Percentiles rank a stretch among this genome's conserved stretches.
Conservation (phyloP, 2,797 vertebrate species). For the Betta splendens region DNA sequence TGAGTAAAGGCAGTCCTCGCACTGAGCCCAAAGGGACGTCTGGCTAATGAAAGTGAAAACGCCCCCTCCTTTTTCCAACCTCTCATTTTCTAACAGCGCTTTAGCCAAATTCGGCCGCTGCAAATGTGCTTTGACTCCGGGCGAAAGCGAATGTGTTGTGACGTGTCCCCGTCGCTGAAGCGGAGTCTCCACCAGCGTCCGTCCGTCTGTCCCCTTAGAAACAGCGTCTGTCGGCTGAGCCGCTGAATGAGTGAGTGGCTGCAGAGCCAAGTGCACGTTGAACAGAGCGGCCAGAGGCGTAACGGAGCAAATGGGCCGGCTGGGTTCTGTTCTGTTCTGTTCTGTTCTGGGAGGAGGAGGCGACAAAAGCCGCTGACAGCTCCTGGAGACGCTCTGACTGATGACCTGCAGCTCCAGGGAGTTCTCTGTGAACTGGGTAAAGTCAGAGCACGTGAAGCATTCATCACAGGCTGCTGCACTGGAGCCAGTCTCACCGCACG, state of each 20-base stretch:
- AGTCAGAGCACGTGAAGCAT: constrained; percentile 63
- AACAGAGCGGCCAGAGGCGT: constrained; percentile 58
- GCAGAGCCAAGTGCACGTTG: constrained; percentile 53
- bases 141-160: constrained; percentile 62
- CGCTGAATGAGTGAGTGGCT: constrained; percentile 67
- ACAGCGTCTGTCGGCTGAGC: constrained; percentile 56
- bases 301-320: constrained; percentile 70
- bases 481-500: constrained; percentile 55
- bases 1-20: constrained; percentile 24
- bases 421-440: constrained; percentile 73
- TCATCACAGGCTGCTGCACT: constrained; percentile 62
- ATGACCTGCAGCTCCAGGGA: constrained; percentile 68
- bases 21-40: constrained; percentile 65
- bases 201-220: constrained; percentile 31
- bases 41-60: constrained; percentile 75
- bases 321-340: no score
- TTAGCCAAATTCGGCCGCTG: constrained; percentile 60
- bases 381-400: constrained; percentile 71
- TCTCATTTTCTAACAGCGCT: constrained; percentile 45
- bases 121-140: constrained; percentile 63
- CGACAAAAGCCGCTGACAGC: constrained; percentile 58
- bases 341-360: no score
- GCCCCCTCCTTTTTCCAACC: constrained; percentile 35
- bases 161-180: constrained; percentile 62
- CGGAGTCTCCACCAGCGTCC: constrained; percentile 37